Base-by-base conservation (phyloP, 2,888 invertebrate genomes). In the Coleophora flavipennella region DNA sequence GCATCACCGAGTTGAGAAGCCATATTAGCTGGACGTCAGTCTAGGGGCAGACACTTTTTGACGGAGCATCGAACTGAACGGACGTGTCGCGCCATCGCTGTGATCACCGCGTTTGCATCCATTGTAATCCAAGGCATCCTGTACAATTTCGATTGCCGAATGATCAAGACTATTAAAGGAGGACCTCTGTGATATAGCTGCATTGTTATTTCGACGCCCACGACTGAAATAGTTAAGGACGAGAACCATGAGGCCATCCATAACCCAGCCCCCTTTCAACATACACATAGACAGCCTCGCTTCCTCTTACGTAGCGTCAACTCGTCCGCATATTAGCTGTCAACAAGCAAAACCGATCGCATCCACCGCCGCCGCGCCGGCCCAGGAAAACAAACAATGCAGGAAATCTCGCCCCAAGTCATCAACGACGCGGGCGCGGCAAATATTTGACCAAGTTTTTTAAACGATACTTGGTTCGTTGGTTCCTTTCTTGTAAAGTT, bases 251-350 rank as follows among this genome's bases (percentile, higher is more conserved):
- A 6, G 9, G 28, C 28, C 10, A 7, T 7, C 9, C 13, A 6
- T 33, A 3, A n/a, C 12, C 7, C 1, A 12, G n/a, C 26, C n/a
- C 3, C 20, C 6, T 20, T 20, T 6, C 20, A 6, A 3, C 20
- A 20, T 20, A 20, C 20, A 20, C 35, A n/a, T 35, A 35, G 3
- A 29, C 13, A 32, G 4, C 37, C 37, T 48, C 41, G 45, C 39
- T 46, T 38, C 41, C 48, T 46, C 39, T 43, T 37, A 57, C 56
- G 57, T 61, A 65, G 66, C 59, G 64, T 70, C 67, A 68, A 64
- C 51, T 59, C 55, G 59, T 51, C 59, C 63, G 61, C 69, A 69
- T 72, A 71, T 69, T 68, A 67, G 64, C 70, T 71, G 71, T 74
- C 74, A 70, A 57, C 70, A 52, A 49, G 56, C 57, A 53, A 56